Evolutionary conservation across 2,113 vertebrate species (phyloP).

Genomic region (Ictalurus punctatus): DNA sequence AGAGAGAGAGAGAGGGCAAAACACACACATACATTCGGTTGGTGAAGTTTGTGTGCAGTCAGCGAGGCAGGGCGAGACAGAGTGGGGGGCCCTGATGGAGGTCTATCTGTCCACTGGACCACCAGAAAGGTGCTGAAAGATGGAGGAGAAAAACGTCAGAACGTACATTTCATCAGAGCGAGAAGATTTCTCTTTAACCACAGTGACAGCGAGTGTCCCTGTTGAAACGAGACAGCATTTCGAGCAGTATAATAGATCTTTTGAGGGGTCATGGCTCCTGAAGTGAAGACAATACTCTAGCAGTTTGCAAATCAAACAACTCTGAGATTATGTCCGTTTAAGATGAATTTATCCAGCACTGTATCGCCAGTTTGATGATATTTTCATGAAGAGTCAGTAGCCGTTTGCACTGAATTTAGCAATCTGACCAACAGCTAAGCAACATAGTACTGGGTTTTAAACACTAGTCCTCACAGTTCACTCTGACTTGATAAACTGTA

Average conservation of each 20-base stretch:
- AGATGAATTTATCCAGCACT: not conserved
- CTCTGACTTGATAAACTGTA: not conserved
- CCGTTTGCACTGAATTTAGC: not conserved
- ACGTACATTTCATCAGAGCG: not conserved
- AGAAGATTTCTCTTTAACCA: not conserved
- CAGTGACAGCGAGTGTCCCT: not conserved
- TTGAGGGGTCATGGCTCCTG: not conserved
- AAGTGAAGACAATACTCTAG: not conserved
- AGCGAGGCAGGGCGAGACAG: conserved; percentile 40
- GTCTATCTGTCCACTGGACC: conserved; percentile 50
- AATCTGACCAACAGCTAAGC: not conserved
- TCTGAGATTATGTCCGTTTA: not conserved
- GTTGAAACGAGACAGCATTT: not conserved
- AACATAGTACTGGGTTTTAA: not conserved
- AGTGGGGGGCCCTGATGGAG: conserved; percentile 57
- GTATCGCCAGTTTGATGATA: not conserved
- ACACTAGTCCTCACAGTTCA: not conserved
- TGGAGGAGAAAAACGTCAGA: not conserved
- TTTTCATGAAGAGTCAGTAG: not conserved
- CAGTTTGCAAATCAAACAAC: not conserved
- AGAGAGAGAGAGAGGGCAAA: not conserved
- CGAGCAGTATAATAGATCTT: not conserved
- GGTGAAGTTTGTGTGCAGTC: conserved; percentile 23
- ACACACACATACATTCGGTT: not conserved
- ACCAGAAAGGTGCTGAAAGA: conserved; percentile 44